Percentiles rank a stretch among this genome's conserved stretches.
phyloP scores from a whole-genome alignment of 2,797 vertebrate species.

The Crenichthys baileyi region DNA sequence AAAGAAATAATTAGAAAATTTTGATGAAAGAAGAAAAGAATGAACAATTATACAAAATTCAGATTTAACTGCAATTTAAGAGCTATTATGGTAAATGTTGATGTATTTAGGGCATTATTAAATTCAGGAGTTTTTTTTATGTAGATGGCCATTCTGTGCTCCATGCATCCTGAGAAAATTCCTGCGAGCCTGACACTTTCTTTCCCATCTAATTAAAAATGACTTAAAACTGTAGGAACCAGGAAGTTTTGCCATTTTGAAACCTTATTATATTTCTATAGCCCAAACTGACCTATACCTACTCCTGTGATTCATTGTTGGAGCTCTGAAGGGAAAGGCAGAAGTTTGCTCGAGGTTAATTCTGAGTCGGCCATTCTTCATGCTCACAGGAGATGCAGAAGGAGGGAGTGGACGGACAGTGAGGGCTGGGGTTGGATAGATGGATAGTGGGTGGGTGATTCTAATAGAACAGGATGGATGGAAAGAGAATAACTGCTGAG shows the following conservation, averaged over 20 bases:
- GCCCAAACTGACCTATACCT: not conserved
- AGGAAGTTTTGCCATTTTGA: not conserved
- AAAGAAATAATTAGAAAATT: not conserved
- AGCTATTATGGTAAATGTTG: not conserved
- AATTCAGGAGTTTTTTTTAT: no score
- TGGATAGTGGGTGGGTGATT: constrained; percentile 34
- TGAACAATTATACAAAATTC: not conserved
- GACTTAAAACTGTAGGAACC: not conserved
- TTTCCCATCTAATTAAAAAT: not conserved
- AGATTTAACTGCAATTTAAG: not conserved
- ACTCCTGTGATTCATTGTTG: constrained; percentile 18
- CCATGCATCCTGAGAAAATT: not conserved
- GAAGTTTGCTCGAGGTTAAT: constrained; percentile 62
- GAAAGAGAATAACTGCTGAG: constrained; percentile 70
- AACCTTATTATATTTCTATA: not conserved
- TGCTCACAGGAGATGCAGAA: constrained; percentile 35
- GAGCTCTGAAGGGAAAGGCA: constrained; percentile 17
- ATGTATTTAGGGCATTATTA: not conserved
- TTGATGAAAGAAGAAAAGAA: not conserved
- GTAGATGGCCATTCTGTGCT: not conserved
- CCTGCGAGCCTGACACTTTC: not conserved
- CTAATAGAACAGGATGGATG: constrained; percentile 68
- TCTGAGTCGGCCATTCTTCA: constrained; percentile 48
- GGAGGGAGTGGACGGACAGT: constrained; percentile 11
- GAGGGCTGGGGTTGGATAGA: constrained; percentile 1